Conservation (phyloP, 2,888 invertebrate species). For the Ophion ellenae region DNA sequence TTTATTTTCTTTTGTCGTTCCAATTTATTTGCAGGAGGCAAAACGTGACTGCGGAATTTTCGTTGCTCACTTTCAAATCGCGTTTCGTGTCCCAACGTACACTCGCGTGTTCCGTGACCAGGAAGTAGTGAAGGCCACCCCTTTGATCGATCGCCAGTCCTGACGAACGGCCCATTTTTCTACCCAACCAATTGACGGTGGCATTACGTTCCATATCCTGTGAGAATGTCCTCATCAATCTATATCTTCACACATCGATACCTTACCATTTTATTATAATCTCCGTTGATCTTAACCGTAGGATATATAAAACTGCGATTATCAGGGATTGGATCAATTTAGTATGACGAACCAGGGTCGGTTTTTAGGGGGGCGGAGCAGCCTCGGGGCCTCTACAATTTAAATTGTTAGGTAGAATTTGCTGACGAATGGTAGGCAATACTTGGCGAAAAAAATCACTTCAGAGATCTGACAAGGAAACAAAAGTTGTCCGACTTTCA, state of each 20-base stretch:
- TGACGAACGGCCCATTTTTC: conserved; percentile 83
- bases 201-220: conserved; percentile 59
- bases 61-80: conserved; percentile 72
- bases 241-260: neutral
- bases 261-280: neutral
- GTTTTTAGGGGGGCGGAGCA: no score
- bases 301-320: no score
- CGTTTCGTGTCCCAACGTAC: conserved; percentile 84
- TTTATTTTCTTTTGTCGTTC: conserved; percentile 1
- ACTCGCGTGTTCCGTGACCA: conserved; percentile 83
- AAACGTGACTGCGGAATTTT: conserved; percentile 36
- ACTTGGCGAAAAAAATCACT: no score
- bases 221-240: conserved; percentile 30
- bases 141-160: conserved; percentile 82
- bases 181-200: conserved; percentile 78
- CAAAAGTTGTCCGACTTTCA: no score
- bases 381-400: no score
- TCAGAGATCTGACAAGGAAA: no score
- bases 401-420: no score
- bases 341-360: neutral
- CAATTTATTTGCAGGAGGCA: conserved; percentile 1
- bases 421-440: no score
- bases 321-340: neutral
- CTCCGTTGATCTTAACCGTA: neutral
- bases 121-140: conserved; percentile 83